Evolutionary conservation across 2,888 invertebrate species (phyloP).

Genomic region (Rhingia rostrata): DNA sequence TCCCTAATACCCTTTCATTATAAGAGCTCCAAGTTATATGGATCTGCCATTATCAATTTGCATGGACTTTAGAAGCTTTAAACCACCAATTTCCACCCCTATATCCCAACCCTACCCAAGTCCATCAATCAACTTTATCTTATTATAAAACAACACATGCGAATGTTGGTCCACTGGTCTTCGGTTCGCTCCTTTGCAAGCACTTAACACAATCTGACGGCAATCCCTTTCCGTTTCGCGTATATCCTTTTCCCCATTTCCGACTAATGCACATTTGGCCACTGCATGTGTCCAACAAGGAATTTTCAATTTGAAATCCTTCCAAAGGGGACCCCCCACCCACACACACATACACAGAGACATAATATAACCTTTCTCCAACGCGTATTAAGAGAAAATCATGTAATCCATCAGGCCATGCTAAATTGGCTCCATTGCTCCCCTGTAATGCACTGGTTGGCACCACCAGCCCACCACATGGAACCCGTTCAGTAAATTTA

Average conservation of each 20-base stretch:
- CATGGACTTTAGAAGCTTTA: too few species aligned
- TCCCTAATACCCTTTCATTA: too few species aligned
- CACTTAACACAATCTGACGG: constrained; percentile 54
- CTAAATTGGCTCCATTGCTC: constrained; percentile 68
- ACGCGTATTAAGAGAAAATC: constrained; percentile 70
- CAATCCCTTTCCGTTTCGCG: neutral
- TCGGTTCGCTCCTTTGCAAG: constrained; percentile 36
- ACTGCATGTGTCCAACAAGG: constrained; percentile 39
- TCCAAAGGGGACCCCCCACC: neutral
- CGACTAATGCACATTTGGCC: constrained; percentile 38
- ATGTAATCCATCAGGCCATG: constrained; percentile 72
- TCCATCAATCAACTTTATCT: constrained; percentile 66
- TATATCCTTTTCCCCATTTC: neutral
- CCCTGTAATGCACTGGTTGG: constrained; percentile 45
- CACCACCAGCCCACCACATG: constrained; percentile 24
- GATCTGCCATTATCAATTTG: too few species aligned
- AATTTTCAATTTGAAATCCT: constrained; percentile 61
- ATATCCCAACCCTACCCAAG: neutral
- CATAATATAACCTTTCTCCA: constrained; percentile 39
- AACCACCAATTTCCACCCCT: too few species aligned
- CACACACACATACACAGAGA: constrained; percentile 10
- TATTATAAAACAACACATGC: constrained; percentile 64
- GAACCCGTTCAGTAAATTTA: constrained; percentile 62
- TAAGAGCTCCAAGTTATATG: too few species aligned
- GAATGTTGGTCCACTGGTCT: constrained; percentile 15